Evolutionary conservation across 2,113 vertebrate species (phyloP), one percentile per base, ranked within the genome.

Genomic region (Gobiocypris rarus): DNA sequence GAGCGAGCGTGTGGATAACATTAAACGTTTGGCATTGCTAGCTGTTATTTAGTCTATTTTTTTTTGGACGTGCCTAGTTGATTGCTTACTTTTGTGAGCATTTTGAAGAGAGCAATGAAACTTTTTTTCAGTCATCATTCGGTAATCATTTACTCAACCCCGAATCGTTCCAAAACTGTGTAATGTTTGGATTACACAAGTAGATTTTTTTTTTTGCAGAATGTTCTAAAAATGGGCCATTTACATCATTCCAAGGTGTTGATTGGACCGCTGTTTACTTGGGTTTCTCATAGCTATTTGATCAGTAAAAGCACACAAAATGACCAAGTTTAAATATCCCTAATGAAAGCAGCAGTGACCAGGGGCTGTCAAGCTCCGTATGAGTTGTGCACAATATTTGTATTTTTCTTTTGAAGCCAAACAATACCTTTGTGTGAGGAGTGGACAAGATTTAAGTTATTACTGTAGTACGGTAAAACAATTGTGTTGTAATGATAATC

Each of bases 1-100:
- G 76, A 73, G 86, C 83, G 81, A 75, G 52, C 22, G 50, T 50
- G 54, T 73, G 67, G 71, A 78, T 65, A 78, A 82, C 70, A 41
- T 71, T 74, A 81, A 75, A 54, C 34, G 24, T 76, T 71, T 71
- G 59, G 48, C 71, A 56, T 69, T 58, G 17, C 65, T 38, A 69
- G 31, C 17, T 69, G 69, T 71, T 71, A 24, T 71, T 45, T 71
- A 71, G 38, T 45, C 10, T 38, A 2, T 38, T 69, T 38, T 28
- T 31, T 38, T 69, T 67, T 38, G 19, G 31, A 43, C 22, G 5
- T 69, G 24, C 59, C 28, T 28, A 65, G 58, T 48, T 48, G 43
- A 69, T 65, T 31, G 24, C 17, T 52, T 81, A 11, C 28, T 34
- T 65, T 65, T 65, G 77, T 80, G 38, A 65, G 15, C 41, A 48